These are phyloP conservation scores for Pipra filicauda DNA, from an alignment of 2,113 vertebrate species.

Conservation along the genomic window DNA sequence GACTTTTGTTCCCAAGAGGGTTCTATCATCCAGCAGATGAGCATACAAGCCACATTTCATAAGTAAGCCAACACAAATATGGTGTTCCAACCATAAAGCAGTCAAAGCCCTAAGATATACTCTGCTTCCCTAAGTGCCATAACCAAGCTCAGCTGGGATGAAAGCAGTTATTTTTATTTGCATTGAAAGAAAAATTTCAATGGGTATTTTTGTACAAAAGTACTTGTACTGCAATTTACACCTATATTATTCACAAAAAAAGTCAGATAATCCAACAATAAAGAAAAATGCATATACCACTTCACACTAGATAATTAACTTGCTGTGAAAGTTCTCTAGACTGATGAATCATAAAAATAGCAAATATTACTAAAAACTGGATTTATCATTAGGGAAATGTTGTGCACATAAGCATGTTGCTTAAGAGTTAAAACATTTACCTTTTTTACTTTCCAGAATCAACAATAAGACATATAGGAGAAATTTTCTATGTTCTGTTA, in stretches of 20 bases:
- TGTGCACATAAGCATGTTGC: accelerated
- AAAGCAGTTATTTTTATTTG: neutral
- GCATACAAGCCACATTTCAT: neutral
- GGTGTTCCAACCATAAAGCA: neutral
- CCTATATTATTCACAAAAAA: neutral
- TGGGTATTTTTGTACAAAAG: neutral
- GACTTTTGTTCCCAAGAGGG: neutral
- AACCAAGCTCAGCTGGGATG: neutral
- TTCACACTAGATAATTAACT: neutral
- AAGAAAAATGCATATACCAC: neutral
- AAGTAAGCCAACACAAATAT: neutral
- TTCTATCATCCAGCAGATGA: neutral
- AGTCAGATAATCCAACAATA: neutral
- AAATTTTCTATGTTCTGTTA: neutral
- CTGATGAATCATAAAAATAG: neutral
- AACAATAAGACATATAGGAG: neutral
- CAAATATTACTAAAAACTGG: neutral
- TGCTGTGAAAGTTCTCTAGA: neutral
- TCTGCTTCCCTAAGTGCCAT: neutral
- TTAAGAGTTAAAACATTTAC: neutral
- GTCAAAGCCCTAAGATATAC: neutral
- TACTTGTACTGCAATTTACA: neutral
- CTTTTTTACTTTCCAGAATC: neutral
- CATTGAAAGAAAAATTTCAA: neutral
- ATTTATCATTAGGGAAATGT: neutral